Evolutionary conservation across 2,113 vertebrate species (phyloP).

Genomic region (Murina feae): DNA sequence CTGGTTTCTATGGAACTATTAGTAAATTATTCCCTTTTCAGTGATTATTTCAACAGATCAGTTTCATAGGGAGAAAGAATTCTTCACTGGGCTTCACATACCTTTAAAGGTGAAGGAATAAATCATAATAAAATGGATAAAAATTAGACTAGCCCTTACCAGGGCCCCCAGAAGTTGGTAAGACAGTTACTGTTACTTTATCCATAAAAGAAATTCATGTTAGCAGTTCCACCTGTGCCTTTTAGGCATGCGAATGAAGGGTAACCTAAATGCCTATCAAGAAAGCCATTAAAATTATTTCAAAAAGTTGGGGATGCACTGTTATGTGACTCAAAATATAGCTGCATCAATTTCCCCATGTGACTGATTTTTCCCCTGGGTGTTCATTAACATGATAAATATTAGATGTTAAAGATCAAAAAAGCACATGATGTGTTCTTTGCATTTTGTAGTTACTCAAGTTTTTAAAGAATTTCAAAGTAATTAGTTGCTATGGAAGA

Average conservation of each 20-base stretch:
- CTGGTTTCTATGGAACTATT: background rate
- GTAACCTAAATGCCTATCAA: constrained; percentile 9
- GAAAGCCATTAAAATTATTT: background rate
- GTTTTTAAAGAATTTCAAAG: background rate
- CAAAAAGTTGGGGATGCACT: background rate
- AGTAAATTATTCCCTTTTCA: background rate
- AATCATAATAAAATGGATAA: background rate
- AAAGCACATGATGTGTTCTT: background rate
- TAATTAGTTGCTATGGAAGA: background rate
- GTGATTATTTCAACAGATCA: background rate
- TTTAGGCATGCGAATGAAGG: constrained; percentile 1
- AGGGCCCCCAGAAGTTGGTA: background rate
- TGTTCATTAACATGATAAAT: background rate
- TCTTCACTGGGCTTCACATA: background rate
- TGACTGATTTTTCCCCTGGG: background rate
- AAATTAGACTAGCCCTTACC: background rate
- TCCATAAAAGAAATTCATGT: background rate
- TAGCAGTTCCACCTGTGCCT: background rate
- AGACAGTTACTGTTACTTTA: background rate
- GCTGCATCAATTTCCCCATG: background rate
- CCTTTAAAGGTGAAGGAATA: background rate
- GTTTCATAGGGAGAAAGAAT: background rate
- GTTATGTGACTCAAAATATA: background rate
- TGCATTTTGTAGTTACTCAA: background rate
- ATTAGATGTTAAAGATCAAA: background rate